Evolutionary conservation across 2,888 invertebrate genomes (phyloP), one percentile per base, ranked within the genome.

Genomic region (Drosophila stalkeri): DNA sequence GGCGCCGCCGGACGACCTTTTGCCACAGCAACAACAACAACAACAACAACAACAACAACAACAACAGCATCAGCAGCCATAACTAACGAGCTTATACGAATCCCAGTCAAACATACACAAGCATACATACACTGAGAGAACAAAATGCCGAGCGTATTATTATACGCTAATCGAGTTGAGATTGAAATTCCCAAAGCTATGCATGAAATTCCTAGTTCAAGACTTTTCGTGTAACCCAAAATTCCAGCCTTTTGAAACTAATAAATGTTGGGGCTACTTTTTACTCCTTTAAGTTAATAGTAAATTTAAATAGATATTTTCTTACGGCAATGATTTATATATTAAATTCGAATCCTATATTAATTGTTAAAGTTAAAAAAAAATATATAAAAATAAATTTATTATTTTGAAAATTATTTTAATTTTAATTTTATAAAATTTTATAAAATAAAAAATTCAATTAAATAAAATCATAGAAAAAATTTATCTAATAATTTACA

Each of bases 41-140:
- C 60, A 66, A 44, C 62, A 57, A 11, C 57, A 66, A 33, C 44
- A 64, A 39, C 57, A 69, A 52, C 27, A 71, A 39, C 43, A 49
- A 37, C 46, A 59, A 57, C 52, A 77, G 44, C 33, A 59, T 4
- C 44, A 61, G 69, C 44, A 61, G 69, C 77, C 57, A 77, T 80
- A 88, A 88, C 90, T 90, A 90, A 86, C 85, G 80, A 86, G 85
- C 75, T 86, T 73, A 80, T 81, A 63, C 59, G 72, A 75, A 72
- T 71, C 54, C 83, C 43, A 80, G 37, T 16, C 61, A 41, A 35
- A 61, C 52, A 47, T 16, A 27, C 59, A 43, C 35, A 59, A 49
- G 37, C 33, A 60, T n/a, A 20, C 31, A 59, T 23, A 60, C 60
- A 60, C 60, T 60, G 18, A 14, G 39, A 39, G 60, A 37, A 54